Base-by-base conservation (phyloP, 1,140 invertebrate genomes). In the Calliphora vicina region DNA sequence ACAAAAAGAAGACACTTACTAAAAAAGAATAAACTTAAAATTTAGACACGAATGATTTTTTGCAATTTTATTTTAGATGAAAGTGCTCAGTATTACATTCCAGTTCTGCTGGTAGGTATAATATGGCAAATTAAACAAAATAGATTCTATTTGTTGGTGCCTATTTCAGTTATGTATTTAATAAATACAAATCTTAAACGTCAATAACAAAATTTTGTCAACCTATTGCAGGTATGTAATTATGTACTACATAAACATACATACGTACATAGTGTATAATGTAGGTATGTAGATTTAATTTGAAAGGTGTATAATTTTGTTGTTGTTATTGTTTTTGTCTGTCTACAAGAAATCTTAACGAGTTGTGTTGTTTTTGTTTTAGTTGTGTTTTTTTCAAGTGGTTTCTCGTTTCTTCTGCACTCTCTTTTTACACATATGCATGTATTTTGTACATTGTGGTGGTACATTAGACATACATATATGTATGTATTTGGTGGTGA, bases 281-380 rank as follows among this genome's bases (percentile, higher is more conserved):
- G 29, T 35, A 35, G 2, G 35, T 35, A 35, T 35, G 35, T 35
- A 35, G 35, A 83, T 29, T 85, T 86, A 82, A 83, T 85, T 80
- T 85, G 86, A 88, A 86, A 88, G 86, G 87, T 88, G 88, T 83
- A 74, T 26, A 27, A 61, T 57, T 42, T 42, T n/a, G n/a, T 35
- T 74, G 42, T 71, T 82, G 82, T 71, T 82, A 43, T 82, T 73
- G 35, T 83, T 27, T 45, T 73, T 76, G 25, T 23, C 61, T 25
- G 61, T 23, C 20, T 67, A 67, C 10, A 20, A 10, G 20, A 23
- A 67, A 23, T 67, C 61, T 20, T 67, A 67, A 67, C 61, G 61
- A 67, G n/a, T 67, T 67, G 61, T 20, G 10, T 67, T 23, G 61
- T 67, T 6, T 50, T 35, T 15, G 50, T 57, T 57, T 57, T 57